Evolutionary conservation across 2,888 invertebrate genomes (phyloP).

Genomic region (Altica lythri): DNA sequence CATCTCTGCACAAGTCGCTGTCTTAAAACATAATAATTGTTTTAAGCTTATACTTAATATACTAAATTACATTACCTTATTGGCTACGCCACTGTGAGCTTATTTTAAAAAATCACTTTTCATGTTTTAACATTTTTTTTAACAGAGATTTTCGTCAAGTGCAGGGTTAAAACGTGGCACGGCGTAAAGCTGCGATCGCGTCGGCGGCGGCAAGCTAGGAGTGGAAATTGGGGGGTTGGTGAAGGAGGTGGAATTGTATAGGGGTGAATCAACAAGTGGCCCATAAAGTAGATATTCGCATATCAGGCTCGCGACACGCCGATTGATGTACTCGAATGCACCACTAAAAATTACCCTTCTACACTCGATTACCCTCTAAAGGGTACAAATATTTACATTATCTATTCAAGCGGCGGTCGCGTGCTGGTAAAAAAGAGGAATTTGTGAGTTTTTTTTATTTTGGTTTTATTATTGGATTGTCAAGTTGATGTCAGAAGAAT

Average conservation of each 20-base stretch:
- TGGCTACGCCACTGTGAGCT: constrained; percentile 19
- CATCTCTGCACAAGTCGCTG: too few relatives aligned
- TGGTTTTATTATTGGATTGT: too few relatives aligned
- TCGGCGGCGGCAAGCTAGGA: constrained; percentile 1
- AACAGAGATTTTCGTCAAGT: constrained; percentile 34
- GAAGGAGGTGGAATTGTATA: constrained; percentile 22
- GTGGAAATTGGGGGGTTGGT: constrained; percentile 13
- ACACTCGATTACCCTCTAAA: constrained; percentile 46
- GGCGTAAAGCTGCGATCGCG: constrained; percentile 28
- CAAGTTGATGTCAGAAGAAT: too few relatives aligned
- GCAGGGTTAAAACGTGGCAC: constrained; percentile 32
- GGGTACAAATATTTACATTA: constrained; percentile 48
- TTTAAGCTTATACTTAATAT: too few relatives aligned
- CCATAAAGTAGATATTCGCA: constrained; percentile 62
- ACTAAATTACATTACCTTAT: too few relatives aligned
- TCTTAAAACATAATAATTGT: too few relatives aligned
- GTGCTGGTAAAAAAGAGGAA: neutral
- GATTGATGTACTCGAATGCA: constrained; percentile 54
- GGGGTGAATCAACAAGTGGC: constrained; percentile 57
- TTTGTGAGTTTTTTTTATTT: too few relatives aligned
- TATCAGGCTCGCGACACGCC: constrained; percentile 56
- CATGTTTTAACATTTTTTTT: constrained; percentile 28
- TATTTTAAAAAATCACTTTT: constrained; percentile 26
- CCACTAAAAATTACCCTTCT: constrained; percentile 48
- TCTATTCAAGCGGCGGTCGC: constrained; percentile 26